Conservation (phyloP, 2,113 vertebrate species). For the Heptranchias perlo region DNA sequence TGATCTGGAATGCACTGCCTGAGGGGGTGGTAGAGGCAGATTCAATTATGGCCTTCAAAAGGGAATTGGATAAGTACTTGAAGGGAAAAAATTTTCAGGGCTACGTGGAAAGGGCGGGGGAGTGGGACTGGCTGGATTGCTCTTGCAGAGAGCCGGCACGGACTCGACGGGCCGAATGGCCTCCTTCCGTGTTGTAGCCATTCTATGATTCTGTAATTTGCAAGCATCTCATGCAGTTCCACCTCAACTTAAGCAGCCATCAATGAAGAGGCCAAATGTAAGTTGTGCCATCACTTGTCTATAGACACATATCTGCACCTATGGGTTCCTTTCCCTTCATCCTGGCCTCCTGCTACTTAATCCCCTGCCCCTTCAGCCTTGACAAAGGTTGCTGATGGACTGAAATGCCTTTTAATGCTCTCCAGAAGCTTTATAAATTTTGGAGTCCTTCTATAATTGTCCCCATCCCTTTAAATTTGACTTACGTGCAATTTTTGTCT, state of each 20-base stretch:
- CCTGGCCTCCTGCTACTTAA: neutral
- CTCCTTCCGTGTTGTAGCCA: too few species aligned
- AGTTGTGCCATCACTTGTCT: neutral
- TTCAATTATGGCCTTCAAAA: too few species aligned
- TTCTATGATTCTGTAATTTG: too few species aligned
- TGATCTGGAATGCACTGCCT: too few species aligned
- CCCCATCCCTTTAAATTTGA: neutral
- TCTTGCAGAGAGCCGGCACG: too few species aligned
- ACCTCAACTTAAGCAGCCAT: neutral
- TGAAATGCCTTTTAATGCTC: neutral
- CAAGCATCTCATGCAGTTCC: neutral
- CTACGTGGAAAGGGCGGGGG: too few species aligned
- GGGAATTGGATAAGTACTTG: too few species aligned
- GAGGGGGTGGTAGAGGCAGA: too few species aligned
- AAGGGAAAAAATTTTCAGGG: too few species aligned
- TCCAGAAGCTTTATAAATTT: neutral
- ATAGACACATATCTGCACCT: neutral
- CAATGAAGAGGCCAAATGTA: neutral
- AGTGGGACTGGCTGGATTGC: too few species aligned
- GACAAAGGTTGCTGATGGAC: neutral
- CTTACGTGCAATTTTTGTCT: neutral
- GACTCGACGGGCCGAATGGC: too few species aligned
- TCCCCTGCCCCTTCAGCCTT: neutral
- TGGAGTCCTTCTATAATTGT: too few species aligned
- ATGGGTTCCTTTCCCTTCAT: neutral